Conservation (phyloP, 2,888 invertebrate genomes). For the Cacoxenus indagator region DNA sequence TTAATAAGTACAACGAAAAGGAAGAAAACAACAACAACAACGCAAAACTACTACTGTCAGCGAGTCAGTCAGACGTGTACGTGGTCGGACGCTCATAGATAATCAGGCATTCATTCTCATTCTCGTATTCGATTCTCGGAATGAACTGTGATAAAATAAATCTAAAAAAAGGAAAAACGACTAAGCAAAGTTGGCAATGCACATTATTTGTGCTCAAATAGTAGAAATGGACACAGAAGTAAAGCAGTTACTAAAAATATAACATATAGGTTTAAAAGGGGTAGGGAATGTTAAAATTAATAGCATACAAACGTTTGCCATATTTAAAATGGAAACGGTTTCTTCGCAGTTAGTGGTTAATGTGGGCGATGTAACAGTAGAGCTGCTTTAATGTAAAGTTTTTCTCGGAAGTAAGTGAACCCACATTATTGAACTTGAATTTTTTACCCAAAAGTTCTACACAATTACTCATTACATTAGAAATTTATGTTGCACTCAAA, state of each 20-base stretch:
- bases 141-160: background rate
- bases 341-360: too few species aligned
- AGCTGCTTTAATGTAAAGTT: too few species aligned
- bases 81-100: background rate
- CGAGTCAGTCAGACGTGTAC: constrained; percentile 2
- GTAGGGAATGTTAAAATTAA: too few species aligned
- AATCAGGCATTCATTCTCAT: background rate
- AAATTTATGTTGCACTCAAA: too few species aligned
- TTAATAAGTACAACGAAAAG: background rate
- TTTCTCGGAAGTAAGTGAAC: too few species aligned
- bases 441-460: too few species aligned
- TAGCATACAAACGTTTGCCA: too few species aligned
- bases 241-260: too few species aligned
- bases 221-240: background rate
- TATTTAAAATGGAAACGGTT: too few species aligned
- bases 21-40: background rate
- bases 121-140: background rate
- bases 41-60: background rate
- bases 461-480: too few species aligned
- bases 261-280: background rate
- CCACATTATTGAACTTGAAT: too few species aligned
- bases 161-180: background rate
- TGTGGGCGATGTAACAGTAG: too few species aligned
- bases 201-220: constrained; percentile 2
- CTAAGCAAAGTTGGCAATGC: constrained; percentile 9